These are phyloP conservation scores for Oplegnathus fasciatus DNA, from an alignment of 2,113 vertebrate genomes.

Conservation along the genomic window DNA sequence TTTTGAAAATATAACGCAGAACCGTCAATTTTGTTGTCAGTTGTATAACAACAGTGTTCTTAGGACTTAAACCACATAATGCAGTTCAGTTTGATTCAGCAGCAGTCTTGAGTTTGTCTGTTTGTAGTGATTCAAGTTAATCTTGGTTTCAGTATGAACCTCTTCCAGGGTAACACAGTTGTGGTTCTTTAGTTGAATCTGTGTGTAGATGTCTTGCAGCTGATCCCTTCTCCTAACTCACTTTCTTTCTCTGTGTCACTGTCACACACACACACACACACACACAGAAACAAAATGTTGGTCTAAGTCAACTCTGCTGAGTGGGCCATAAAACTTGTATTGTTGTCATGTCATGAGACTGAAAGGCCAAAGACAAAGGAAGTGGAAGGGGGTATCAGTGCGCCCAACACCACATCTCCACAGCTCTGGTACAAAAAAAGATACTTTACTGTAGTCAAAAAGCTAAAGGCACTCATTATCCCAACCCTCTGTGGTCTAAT, in stretches of 20 bases:
- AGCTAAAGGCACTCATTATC: conserved; percentile 69
- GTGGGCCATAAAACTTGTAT: conserved; percentile 49
- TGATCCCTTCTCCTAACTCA: conserved; percentile 36
- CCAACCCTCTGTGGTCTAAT: conserved; percentile 57
- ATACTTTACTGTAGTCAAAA: conserved; percentile 55
- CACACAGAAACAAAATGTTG: conserved; percentile 59
- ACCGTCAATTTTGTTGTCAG: not conserved
- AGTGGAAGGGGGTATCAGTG: conserved; percentile 43
- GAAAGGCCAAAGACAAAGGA: conserved; percentile 52
- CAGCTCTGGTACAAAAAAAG: conserved; percentile 39
- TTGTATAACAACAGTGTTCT: not conserved
- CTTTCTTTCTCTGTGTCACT: conserved; percentile 27
- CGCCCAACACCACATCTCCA: conserved; percentile 44
- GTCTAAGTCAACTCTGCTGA: conserved; percentile 49
- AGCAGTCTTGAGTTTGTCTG: not conserved
- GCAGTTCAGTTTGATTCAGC: not conserved
- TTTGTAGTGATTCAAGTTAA: not conserved
- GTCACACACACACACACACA: too few species aligned
- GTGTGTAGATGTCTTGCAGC: conserved; percentile 12
- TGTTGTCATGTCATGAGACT: conserved; percentile 60
- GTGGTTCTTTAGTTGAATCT: conserved; percentile 1
- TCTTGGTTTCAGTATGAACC: not conserved
- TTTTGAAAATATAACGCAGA: not conserved
- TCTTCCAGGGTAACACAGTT: conserved; percentile 5
- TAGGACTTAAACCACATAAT: not conserved